Percentiles rank a stretch among this genome's conserved stretches.
Evolutionary conservation across 2,797 vertebrate species (phyloP).

Genomic region (Champsocephalus esox): DNA sequence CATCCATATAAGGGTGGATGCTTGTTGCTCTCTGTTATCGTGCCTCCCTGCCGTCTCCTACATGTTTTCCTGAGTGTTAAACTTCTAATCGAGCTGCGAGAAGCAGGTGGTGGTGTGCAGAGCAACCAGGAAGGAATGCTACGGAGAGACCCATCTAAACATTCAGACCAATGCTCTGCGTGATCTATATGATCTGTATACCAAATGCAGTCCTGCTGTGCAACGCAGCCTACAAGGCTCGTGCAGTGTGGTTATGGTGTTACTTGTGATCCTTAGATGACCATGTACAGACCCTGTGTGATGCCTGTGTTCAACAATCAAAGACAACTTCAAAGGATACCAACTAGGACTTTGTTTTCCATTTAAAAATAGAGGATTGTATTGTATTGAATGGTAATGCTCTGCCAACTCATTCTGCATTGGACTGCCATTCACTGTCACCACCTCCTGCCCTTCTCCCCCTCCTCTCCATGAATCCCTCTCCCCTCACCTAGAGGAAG

Average conservation of each 20-base stretch:
- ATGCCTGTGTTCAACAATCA: slow-evolving; percentile 49
- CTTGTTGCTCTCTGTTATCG: not conserved
- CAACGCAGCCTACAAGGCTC: slow-evolving; percentile 27
- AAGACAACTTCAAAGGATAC: slow-evolving; percentile 33
- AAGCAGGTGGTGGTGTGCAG: slow-evolving; percentile 66
- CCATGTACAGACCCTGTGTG: slow-evolving; percentile 18
- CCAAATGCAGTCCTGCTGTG: slow-evolving; percentile 38
- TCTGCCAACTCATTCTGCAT: slow-evolving; percentile 34
- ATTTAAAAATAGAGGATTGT: slow-evolving; percentile 34
- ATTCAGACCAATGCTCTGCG: slow-evolving; percentile 49
- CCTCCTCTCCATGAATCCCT: slow-evolving; percentile 40
- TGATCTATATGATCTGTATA: slow-evolving; percentile 55
- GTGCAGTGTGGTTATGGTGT: slow-evolving; percentile 44
- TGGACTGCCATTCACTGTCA: slow-evolving; percentile 33
- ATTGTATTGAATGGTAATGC: not conserved
- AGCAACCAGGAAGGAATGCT: slow-evolving; percentile 68
- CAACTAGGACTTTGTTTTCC: slow-evolving; percentile 25
- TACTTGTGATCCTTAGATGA: slow-evolving; percentile 63
- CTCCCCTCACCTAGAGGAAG: slow-evolving; percentile 64
- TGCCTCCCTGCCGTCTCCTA: slow-evolving; percentile 5
- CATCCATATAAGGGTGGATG: not conserved
- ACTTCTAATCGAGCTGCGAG: slow-evolving; percentile 43
- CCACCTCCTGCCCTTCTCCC: slow-evolving; percentile 35
- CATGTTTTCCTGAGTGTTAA: slow-evolving; percentile 22
- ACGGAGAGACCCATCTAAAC: slow-evolving; percentile 72